A percentile compares a stretch with the other conserved stretches of the same genome.
Conservation (phyloP, 2,888 invertebrate genomes). For the Dasysyrphus tricinctus region DNA sequence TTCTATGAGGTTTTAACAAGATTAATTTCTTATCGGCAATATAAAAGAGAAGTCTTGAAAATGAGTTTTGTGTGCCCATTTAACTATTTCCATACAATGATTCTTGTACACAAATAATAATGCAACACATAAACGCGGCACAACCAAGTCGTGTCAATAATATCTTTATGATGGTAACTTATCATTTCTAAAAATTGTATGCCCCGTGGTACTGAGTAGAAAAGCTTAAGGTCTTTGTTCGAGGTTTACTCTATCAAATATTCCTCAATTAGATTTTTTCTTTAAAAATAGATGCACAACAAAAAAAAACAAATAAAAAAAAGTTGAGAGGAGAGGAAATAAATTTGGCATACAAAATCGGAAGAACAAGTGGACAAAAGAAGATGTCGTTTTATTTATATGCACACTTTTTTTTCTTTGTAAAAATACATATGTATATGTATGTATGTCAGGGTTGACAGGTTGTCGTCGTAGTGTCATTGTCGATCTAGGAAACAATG, state of each 20-base stretch:
- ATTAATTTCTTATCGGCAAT: too few relatives aligned
- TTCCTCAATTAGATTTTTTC: constrained; percentile 33
- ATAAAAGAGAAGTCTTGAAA: too few relatives aligned
- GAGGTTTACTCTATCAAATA: not conserved
- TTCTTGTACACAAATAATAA: too few relatives aligned
- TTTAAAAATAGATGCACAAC: not conserved
- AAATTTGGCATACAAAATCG: constrained; percentile 60
- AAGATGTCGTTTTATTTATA: constrained; percentile 18
- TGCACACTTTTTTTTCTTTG: constrained; percentile 8
- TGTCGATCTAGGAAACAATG: constrained; percentile 32
- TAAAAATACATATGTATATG: too few relatives aligned
- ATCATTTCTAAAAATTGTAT: not conserved
- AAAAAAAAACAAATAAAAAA: not conserved
- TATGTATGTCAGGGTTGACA: constrained; percentile 57
- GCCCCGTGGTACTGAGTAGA: constrained; percentile 19
- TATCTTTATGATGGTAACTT: not conserved
- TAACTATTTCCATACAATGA: too few relatives aligned
- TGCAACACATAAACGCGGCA: too few relatives aligned
- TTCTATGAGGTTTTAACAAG: too few relatives aligned
- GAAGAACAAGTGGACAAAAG: constrained; percentile 45
- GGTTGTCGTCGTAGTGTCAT: constrained; percentile 16
- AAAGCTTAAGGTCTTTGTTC: constrained; percentile 31
- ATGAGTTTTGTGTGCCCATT: too few relatives aligned
- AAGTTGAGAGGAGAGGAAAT: constrained; percentile 6
- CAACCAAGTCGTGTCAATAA: too few relatives aligned